Base-by-base conservation (phyloP, 1,140 invertebrate genomes). In the Musca vetustissima region DNA sequence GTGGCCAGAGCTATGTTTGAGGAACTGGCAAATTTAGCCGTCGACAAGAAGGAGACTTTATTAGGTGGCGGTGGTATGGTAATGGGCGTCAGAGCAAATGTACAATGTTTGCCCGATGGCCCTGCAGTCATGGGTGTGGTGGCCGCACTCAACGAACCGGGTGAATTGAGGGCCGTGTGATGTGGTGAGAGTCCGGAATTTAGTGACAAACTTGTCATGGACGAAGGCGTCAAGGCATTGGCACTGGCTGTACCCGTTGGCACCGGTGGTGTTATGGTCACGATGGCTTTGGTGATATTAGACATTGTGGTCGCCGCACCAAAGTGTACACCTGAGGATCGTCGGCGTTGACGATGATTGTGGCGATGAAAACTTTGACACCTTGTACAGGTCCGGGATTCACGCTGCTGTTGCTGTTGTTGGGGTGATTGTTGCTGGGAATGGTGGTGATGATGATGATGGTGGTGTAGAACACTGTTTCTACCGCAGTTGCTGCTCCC, bases 331-430 rank as follows among this genome's bases (percentile, higher is more conserved):
- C 76, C 76, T 4, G 73, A 78, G 69, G 76, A 78, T 68, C 79
- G 76, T 53, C 80, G 80, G 17, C 77, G 49, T 36, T 76, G 69
- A 3, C 79, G 77, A 70, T 80, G 80, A 48, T 82, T 77, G 67
- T 82, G 80, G 19, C 80, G 72, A 67, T 82, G 80, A 43, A 80
- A 81, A 70, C 79, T 81, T 69, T 81, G 79, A 70, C 79, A 81
- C 21, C 79, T 73, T 6, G 79, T 81, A 71, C 80, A 82, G 13
- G 72, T 73, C 9, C 78, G 72, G 21, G 66, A 48, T 66, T 77
- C 57, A 72, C 67, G 77, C 6, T 68, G 70, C 28, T 55, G n/a
- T 59, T 17, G 32, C 32, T 59, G 24, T 13, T 67, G 64, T 8
- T 69, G 70, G 6, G 50, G 57, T 15, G 61, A 73, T 17, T 70